Evolutionary conservation across 2,113 vertebrate genomes (phyloP), one percentile per base, ranked within the genome.

Genomic region (Oryzias melastigma): DNA sequence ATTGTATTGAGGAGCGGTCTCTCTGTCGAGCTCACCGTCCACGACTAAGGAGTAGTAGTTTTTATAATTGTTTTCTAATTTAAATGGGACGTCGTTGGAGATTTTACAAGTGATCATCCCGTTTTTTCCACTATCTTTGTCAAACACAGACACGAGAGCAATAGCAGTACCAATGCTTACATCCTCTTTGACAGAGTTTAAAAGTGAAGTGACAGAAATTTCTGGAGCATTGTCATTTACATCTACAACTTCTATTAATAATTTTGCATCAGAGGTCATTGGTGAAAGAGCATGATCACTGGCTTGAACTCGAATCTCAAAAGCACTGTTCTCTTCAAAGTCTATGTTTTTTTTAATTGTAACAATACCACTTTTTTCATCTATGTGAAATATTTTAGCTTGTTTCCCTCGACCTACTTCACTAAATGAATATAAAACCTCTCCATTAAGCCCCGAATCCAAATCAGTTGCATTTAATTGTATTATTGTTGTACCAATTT

Each of bases 1-100:
- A 43, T 92, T 91, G 75, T 96, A 95, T n/a, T 82, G 84, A 20
- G 84, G 81, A 16, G 66, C 64, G 15, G 62, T 77, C 60, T 96
- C 94, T 76, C 93, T 84, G 71, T 96, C 94, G 17, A 95, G 83
- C 10, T 79, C 73, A 6, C 83, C 91, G 2, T 89, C 84, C 8
- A 92, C 93, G 43, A 93, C 75, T 58, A 96, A 65, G 0, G 90
- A 93, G 73, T 93, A 97, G 60, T 92, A 93, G 59, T 91, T 91
- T 52, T 88, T 89, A 44, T 73, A 77, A 82, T 86, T 90, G 12
- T 19, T 73, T 46, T 85, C 86, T 49, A 89, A 72, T 63, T 89
- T 87, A 62, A 92, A 92, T 13, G 92, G 92, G 5, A 90, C 68
- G 7, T 82, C 50, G 14, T 83, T 88, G 0, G 87, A 78, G 18